Conservation (phyloP, 1,140 invertebrate species). For the Drosophila miranda region DNA sequence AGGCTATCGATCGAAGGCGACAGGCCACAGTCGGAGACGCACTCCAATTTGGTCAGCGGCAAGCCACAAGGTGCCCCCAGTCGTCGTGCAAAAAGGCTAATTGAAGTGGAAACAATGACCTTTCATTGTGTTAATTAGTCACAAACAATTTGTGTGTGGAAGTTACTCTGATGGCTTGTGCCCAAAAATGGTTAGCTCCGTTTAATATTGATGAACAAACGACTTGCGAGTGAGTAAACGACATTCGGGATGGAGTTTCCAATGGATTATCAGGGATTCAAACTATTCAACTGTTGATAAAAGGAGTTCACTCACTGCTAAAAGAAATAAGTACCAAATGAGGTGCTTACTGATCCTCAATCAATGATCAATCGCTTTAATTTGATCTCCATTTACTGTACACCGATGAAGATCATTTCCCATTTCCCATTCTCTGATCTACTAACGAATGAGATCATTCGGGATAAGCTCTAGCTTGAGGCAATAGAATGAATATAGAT, state of each 20-base stretch:
- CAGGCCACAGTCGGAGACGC: constrained; percentile 24
- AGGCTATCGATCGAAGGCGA: constrained; percentile 32
- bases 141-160: constrained; percentile 61
- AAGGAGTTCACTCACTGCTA: too few species aligned
- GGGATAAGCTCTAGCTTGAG: too few species aligned
- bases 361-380: too few species aligned
- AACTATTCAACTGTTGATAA: too few species aligned
- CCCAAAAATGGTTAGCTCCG: constrained; percentile 46
- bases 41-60: constrained; percentile 62
- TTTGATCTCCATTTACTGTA: constrained; percentile 4
- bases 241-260: too few species aligned
- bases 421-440: not conserved
- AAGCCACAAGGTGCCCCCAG: constrained; percentile 15
- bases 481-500: not conserved
- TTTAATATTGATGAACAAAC: constrained; percentile 34
- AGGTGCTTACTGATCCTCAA: too few species aligned
- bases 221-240: constrained; percentile 5
- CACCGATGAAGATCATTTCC: too few species aligned
- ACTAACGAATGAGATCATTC: too few species aligned
- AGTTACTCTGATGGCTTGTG: constrained; percentile 27
- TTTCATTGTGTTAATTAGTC: constrained; percentile 75
- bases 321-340: too few species aligned
- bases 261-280: too few species aligned
- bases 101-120: constrained; percentile 79
- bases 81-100: constrained; percentile 61